Evolutionary conservation across 2,888 invertebrate genomes (phyloP).

Genomic region (Microchrysa polita): DNA sequence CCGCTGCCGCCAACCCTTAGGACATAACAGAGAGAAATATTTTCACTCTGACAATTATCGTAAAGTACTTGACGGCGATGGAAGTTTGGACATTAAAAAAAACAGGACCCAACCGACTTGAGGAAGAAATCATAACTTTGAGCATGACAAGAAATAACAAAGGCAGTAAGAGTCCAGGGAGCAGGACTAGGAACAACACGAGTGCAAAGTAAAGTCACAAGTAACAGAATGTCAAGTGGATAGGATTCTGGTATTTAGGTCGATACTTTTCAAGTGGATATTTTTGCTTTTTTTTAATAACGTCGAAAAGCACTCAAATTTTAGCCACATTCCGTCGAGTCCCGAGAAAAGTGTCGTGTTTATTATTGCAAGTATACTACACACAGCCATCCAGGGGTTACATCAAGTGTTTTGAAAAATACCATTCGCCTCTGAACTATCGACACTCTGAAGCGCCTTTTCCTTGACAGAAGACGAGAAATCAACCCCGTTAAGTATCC

Average conservation of each 20-base stretch:
- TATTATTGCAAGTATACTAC: neutral
- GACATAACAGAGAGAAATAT: slow-evolving; percentile 26
- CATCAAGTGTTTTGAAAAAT: no score
- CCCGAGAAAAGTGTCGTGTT: neutral
- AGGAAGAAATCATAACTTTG: slow-evolving; percentile 37
- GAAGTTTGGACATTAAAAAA: slow-evolving; percentile 33
- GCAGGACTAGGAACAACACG: neutral
- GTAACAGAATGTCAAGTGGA: neutral
- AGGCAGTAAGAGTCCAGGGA: slow-evolving; percentile 7
- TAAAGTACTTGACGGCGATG: slow-evolving; percentile 31
- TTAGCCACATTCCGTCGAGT: neutral
- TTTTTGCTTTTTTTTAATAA: no score
- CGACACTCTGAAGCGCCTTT: neutral
- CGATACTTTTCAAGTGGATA: neutral
- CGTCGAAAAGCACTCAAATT: no score
- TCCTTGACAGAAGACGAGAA: neutral
- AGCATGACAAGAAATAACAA: slow-evolving; percentile 35
- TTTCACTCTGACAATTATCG: slow-evolving; percentile 35
- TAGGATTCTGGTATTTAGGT: no score
- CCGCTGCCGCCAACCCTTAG: neutral
- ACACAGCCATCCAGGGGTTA: neutral
- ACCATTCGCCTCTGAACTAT: neutral
- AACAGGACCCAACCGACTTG: slow-evolving; percentile 18
- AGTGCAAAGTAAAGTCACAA: neutral
- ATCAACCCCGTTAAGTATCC: neutral